Evolutionary conservation across 1,140 invertebrate species (phyloP).

Genomic region (Danaus plexippus): DNA sequence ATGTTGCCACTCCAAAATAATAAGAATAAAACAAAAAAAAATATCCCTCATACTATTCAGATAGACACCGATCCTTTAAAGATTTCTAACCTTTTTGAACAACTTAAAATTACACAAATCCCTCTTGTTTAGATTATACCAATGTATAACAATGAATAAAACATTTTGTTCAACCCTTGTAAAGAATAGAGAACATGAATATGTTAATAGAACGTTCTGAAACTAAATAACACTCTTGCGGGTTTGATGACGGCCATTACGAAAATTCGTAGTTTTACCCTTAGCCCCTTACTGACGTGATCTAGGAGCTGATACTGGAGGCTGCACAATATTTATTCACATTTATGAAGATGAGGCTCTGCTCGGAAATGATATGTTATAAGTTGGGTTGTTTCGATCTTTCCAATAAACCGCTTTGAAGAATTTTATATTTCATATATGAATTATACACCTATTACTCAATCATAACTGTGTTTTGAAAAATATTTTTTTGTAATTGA

Average conservation of each 20-base stretch:
- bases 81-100: no score
- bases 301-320: constrained; percentile 21
- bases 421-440: constrained; percentile 1
- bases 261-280: constrained; percentile 44
- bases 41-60: no score
- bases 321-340: constrained; percentile 3
- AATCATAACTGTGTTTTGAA: not conserved
- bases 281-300: constrained; percentile 50
- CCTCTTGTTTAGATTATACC: no score
- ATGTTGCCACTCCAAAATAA: no score
- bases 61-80: no score
- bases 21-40: no score
- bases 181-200: no score
- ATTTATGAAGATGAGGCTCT: constrained; percentile 3
- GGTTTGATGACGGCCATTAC: constrained; percentile 46
- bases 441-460: not conserved
- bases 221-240: not conserved
- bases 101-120: no score
- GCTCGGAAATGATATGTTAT: not conserved
- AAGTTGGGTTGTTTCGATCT: constrained; percentile 15
- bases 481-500: constrained; percentile 26
- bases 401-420: constrained; percentile 33
- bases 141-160: no score
- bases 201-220: no score
- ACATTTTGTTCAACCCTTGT: no score